Evolutionary conservation across 2,113 vertebrate genomes (phyloP), one percentile per base, ranked within the genome.

Genomic region (Orientallactaga bullata): DNA sequence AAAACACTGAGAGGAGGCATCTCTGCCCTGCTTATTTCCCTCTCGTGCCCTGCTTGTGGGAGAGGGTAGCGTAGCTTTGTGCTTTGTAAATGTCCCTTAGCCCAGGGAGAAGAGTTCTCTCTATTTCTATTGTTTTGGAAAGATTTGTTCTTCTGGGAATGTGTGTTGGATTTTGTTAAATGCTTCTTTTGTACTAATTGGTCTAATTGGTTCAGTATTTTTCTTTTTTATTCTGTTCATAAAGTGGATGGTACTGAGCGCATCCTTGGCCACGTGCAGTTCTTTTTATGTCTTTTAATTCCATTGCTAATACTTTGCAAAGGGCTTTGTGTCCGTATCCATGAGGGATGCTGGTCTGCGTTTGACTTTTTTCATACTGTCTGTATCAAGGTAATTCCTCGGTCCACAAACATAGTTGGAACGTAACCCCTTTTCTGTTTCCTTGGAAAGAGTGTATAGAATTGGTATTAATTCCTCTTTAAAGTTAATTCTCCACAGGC

Each of bases 391-490:
- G 17, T 61, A 58, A 65, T 55, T 30, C 4, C 16, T 60, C 17
- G 21, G 23, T 76, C 35, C 15, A 17, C 72, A 51, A 68, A 78
- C 35, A 65, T 13, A 79, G 42, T 24, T 88, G 73, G 26, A 69
- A 76, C 51, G 18, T 69, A 58, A 58, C 17, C 60, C 21, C n/a
- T 90, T 26, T 66, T 69, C 28, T 74, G 0, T 88, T 60, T 73
- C 78, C 89, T 37, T 18, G 47, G 85, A 86, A 32, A 74, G 47
- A 28, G 39, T 80, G 4, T 72, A 7, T 63, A 47, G 58, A 71
- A 39, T 51, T 86, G 21, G 39, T 58, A 24, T 66, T 82, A 37
- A 78, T 77, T 88, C 66, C 83, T 77, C 47, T 93, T 78, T 76
- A 39, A 87, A 30, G 17, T 89, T 68, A 86, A 76, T 87, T 91